Percentiles rank a stretch among this genome's conserved stretches.
Evolutionary conservation across 2,888 invertebrate species (phyloP).

Genomic region (Folsomia manolachei): DNA sequence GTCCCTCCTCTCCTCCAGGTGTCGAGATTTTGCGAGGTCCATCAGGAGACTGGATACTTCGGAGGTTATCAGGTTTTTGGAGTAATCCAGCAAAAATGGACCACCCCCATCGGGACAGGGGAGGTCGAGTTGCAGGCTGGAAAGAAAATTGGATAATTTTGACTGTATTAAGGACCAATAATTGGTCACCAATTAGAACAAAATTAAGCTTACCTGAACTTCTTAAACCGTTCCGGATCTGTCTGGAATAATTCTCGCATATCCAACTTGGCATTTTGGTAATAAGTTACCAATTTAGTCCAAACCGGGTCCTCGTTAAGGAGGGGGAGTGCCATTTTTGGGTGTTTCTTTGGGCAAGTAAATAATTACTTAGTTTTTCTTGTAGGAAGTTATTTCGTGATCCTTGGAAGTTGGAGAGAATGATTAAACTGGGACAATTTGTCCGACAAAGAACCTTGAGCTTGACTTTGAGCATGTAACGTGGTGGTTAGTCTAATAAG

Average conservation of each 20-base stretch:
- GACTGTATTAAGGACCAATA: slow-evolving; percentile 3
- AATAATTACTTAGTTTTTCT: slow-evolving; percentile 23
- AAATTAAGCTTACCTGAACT: slow-evolving; percentile 70
- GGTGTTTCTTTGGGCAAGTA: neutral
- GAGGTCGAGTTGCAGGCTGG: slow-evolving; percentile 37
- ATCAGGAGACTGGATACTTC: slow-evolving; percentile 72
- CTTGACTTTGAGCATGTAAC: too few species aligned
- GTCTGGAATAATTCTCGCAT: slow-evolving; percentile 78
- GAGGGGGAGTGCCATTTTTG: slow-evolving; percentile 31
- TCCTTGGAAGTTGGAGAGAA: too few species aligned
- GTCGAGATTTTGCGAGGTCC: slow-evolving; percentile 66
- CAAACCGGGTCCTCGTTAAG: slow-evolving; percentile 68
- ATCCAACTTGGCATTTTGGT: slow-evolving; percentile 69
- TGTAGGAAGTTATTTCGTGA: too few species aligned
- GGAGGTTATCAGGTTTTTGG: slow-evolving; percentile 87
- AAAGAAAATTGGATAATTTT: slow-evolving; percentile 12
- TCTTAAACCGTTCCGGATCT: slow-evolving; percentile 78
- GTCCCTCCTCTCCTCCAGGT: slow-evolving; percentile 79
- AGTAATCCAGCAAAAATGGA: slow-evolving; percentile 89
- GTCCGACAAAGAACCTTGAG: neutral
- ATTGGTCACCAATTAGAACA: neutral
- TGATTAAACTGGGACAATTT: slow-evolving; percentile 12
- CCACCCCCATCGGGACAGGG: slow-evolving; percentile 69
- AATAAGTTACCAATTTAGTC: slow-evolving; percentile 73
- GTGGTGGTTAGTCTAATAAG: too few species aligned